Conservation (phyloP, 2,797 vertebrate genomes). For the Threskiornis aethiopicus region DNA sequence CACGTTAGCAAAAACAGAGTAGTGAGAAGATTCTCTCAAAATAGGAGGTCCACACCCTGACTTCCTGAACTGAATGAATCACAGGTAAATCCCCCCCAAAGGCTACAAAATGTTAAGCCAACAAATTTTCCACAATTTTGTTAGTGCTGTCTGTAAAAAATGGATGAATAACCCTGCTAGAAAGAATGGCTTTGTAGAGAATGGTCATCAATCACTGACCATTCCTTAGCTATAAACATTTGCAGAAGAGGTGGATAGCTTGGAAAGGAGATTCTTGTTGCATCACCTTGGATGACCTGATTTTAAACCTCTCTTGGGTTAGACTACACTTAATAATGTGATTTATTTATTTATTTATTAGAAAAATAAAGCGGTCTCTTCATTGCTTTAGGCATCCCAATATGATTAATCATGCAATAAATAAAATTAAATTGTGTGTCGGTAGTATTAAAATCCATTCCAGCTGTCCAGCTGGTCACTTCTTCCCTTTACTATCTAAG, state of each 20-base stretch:
- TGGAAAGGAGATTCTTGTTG: not conserved
- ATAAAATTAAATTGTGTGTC: not conserved
- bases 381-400: not conserved
- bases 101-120: not conserved
- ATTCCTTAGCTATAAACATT: not conserved
- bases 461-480: not conserved
- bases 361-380: not conserved
- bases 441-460: not conserved
- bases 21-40: not conserved
- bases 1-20: not conserved
- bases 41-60: not conserved
- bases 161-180: not conserved
- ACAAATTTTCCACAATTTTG: not conserved
- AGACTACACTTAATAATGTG: not conserved
- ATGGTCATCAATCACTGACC: not conserved
- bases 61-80: not conserved
- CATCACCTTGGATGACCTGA: not conserved
- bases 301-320: not conserved
- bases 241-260: not conserved
- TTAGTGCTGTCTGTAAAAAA: not conserved
- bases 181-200: not conserved
- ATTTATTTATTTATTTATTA: not conserved
- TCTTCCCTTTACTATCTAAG: not conserved
- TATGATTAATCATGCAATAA: not conserved
- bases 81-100: not conserved